phyloP scores from a whole-genome alignment of 2,113 vertebrate genomes.

The Aegypius monachus region DNA sequence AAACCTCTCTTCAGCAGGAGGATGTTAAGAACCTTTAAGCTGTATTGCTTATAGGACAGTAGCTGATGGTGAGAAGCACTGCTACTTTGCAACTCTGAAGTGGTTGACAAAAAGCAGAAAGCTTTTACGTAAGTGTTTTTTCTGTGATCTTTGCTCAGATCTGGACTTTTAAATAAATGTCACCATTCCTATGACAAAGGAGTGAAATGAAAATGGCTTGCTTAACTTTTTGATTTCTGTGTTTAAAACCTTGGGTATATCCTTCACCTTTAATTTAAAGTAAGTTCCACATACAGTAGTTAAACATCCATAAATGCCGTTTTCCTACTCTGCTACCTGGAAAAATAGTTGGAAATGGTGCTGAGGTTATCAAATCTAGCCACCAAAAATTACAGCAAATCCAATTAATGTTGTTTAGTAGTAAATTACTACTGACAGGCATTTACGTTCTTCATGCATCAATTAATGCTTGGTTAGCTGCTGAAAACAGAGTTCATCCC shows the following conservation, averaged over 20 bases:
- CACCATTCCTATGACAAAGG: not conserved
- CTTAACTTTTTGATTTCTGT: not conserved
- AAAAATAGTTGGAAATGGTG: slow-evolving; percentile 46
- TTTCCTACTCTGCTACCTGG: slow-evolving; percentile 8
- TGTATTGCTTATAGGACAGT: not conserved
- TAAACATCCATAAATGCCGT: not conserved
- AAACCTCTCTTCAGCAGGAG: not conserved
- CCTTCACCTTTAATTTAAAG: not conserved
- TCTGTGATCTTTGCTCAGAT: not conserved
- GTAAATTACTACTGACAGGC: slow-evolving; percentile 62
- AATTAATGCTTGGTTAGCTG: slow-evolving; percentile 54
- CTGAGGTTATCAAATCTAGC: slow-evolving; percentile 39
- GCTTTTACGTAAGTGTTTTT: not conserved
- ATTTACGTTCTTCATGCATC: slow-evolving; percentile 47
- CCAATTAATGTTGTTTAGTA: slow-evolving; percentile 51
- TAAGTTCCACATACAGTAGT: not conserved
- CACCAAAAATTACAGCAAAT: slow-evolving; percentile 52
- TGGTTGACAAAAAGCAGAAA: not conserved
- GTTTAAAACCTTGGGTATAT: not conserved
- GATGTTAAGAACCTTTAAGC: not conserved
- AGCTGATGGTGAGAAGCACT: not conserved
- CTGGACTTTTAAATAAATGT: not conserved
- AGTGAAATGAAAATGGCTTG: not conserved
- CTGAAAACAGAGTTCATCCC: slow-evolving; percentile 57
- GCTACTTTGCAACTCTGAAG: not conserved